Evolutionary conservation across 1,140 invertebrate species (phyloP), one percentile per base, ranked within the genome.

Genomic region (Drosophila micromelanica): DNA sequence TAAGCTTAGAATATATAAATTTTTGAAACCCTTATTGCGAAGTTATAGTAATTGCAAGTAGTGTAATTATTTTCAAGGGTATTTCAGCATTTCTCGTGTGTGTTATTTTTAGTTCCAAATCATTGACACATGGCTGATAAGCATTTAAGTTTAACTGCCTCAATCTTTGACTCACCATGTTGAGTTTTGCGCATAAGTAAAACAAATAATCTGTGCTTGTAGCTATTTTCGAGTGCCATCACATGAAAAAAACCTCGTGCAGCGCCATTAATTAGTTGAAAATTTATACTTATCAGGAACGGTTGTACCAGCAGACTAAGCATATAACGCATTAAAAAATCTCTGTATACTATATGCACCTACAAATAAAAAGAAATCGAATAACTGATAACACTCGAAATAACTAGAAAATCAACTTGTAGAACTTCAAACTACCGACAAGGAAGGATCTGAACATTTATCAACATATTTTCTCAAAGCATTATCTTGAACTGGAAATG

Each of bases 211-310:
- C 63, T 73, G 32, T 54, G 35, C 13, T 37, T 51, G 46, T 51
- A 38, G 38, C 46, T 52, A 15, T 74, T 73, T 55, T 63, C 59
- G 48, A 70, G 60, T 73, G 13, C 20, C 54, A 68, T 45, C 46
- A 56, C 32, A 40, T 17, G 17, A 64, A 56, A 51, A 57, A 45
- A 37, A 43, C 70, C 40, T 51, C 59, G 27, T n/a, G 35, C 64
- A 59, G 57, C 45, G 46, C 46, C 70, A 63, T 71, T 69, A 73
- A 64, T 79, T 79, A 79, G 77, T 80, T 77, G 68, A 63, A 67
- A 74, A 77, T 77, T 71, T 67, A 71, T 57, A 74, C 71, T 80
- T 80, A 74, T 74, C 60, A 69, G 37, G 62, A 65, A 56, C 75
- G 54, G 52, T 38, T 42, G 71, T 63, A 54, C 59, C 59, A 48